phyloP scores from a whole-genome alignment of 2,888 invertebrate genomes.

The Epirrhoe tristata region DNA sequence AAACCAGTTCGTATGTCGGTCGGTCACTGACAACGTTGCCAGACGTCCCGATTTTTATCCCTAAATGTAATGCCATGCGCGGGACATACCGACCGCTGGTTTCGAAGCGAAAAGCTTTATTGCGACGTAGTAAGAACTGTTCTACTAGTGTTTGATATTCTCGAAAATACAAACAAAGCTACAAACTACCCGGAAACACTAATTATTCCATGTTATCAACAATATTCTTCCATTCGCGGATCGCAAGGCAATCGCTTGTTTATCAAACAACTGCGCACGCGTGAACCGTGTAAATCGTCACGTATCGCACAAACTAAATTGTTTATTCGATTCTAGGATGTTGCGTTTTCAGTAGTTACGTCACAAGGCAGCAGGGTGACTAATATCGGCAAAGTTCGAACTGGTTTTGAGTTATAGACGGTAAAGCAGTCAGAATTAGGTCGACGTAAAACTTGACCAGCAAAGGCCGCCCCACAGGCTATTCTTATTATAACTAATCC shows the following conservation, averaged over 20 bases:
- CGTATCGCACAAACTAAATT: slow-evolving; percentile 26
- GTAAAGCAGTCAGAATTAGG: slow-evolving; percentile 31
- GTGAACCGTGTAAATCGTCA: slow-evolving; percentile 20
- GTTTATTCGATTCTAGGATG: slow-evolving; percentile 19
- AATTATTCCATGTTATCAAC: neutral
- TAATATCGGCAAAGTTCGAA: slow-evolving; percentile 15
- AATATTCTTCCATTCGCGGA: slow-evolving; percentile 6
- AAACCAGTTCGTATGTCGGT: neutral
- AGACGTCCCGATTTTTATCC: too few relatives aligned
- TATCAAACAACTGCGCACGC: slow-evolving; percentile 26
- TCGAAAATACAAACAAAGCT: too few relatives aligned
- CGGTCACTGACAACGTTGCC: neutral
- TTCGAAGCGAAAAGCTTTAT: neutral
- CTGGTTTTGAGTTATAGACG: slow-evolving; percentile 28
- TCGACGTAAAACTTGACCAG: neutral
- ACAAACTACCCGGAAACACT: neutral
- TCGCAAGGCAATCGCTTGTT: slow-evolving; percentile 13
- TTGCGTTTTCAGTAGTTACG: slow-evolving; percentile 16
- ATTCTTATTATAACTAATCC: neutral
- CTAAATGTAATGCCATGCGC: too few relatives aligned
- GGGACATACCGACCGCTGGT: too few relatives aligned
- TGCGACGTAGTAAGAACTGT: too few relatives aligned
- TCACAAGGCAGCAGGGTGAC: slow-evolving; percentile 22
- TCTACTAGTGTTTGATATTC: too few relatives aligned
- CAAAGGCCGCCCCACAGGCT: neutral